Conservation (phyloP, 53 echinoderm and acorn worm species). For the Pentamera pediparva region DNA sequence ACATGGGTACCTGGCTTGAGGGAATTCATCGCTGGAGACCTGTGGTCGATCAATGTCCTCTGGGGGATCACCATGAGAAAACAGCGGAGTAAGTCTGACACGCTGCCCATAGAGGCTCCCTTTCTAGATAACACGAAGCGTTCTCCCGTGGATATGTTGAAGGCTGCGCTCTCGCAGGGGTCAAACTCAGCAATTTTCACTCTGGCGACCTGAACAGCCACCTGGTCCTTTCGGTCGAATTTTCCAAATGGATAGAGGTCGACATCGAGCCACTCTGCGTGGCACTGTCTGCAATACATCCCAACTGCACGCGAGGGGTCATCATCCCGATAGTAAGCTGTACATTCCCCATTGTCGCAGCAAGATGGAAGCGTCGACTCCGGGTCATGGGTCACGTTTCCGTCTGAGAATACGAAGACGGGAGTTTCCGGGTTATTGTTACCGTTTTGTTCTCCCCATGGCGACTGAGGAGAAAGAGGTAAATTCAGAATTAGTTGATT, state of each 20-base stretch:
- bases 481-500: no score
- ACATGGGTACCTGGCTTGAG: conserved; percentile 2
- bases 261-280: conserved; percentile 12
- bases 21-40: background rate
- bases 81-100: background rate
- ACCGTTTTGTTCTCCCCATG: background rate
- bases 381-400: background rate
- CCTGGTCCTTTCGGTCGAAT: background rate
- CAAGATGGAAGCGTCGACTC: background rate
- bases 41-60: background rate
- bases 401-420: background rate
- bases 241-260: background rate
- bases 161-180: background rate
- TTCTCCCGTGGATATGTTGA: background rate
- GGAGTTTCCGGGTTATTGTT: background rate
- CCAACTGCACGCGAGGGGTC: background rate
- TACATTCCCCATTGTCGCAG: background rate
- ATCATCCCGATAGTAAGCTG: background rate
- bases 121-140: background rate
- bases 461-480: background rate
- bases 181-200: background rate
- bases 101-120: background rate
- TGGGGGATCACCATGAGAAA: conserved; percentile 3
- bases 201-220: background rate
- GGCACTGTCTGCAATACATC: conserved; percentile 21